phyloP scores from a whole-genome alignment of 2,797 vertebrate species.

The Malurus splendens region DNA sequence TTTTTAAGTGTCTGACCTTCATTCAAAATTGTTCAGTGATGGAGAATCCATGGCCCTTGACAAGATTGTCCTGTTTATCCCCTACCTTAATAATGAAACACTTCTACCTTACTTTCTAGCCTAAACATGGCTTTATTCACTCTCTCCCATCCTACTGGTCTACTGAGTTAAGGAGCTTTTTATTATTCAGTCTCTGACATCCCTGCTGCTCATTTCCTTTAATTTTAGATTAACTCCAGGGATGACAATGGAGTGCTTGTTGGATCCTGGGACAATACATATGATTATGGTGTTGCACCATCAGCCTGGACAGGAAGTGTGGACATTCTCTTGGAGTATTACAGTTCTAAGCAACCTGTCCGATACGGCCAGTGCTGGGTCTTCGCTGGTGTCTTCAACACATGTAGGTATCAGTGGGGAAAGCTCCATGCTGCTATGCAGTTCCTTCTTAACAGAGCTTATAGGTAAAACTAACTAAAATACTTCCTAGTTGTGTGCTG shows the following conservation, averaged over 20 bases:
- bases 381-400: conserved; percentile 93
- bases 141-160: neutral
- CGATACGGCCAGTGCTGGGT: conserved; percentile 95
- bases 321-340: conserved; percentile 87
- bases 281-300: conserved; percentile 85
- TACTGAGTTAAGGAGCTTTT: neutral
- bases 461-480: neutral
- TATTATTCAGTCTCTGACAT: neutral
- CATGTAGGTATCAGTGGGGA: conserved; percentile 78
- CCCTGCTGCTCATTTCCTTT: neutral
- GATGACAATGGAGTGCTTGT: conserved; percentile 89
- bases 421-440: neutral
- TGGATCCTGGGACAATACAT: conserved; percentile 88
- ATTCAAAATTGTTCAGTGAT: neutral
- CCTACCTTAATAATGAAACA: neutral
- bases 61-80: neutral
- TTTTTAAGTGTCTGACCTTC: neutral
- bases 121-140: neutral
- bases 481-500: neutral
- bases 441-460: neutral
- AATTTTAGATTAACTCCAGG: conserved; percentile 82
- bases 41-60: neutral
- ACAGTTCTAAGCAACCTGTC: conserved; percentile 74
- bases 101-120: neutral
- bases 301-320: conserved; percentile 95